These are phyloP conservation scores for Lepus americanus DNA, from an alignment of 2,113 vertebrate species.

Conservation along the genomic window DNA sequence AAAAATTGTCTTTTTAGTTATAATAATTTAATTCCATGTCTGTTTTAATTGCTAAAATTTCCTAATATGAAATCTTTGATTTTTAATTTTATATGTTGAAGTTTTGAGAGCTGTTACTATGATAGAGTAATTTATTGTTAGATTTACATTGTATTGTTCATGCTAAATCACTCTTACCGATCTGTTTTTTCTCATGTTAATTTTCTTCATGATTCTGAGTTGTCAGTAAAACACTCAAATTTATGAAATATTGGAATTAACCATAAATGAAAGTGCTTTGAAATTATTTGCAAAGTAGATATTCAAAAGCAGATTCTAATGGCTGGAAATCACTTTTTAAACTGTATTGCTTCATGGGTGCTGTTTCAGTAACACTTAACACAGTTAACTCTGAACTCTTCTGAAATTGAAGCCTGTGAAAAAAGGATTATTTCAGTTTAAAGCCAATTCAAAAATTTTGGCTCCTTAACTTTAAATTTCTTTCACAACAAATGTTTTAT, in stretches of 20 bases:
- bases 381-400: slow-evolving; percentile 38
- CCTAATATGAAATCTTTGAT: neutral
- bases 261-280: slow-evolving; percentile 60
- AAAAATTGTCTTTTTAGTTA: slow-evolving; percentile 16
- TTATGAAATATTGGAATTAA: slow-evolving; percentile 64
- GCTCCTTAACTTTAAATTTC: slow-evolving; percentile 67
- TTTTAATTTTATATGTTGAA: slow-evolving; percentile 58
- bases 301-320: slow-evolving; percentile 30
- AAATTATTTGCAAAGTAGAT: neutral
- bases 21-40: slow-evolving; percentile 52
- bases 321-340: slow-evolving; percentile 47
- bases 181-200: slow-evolving; percentile 20
- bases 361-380: slow-evolving; percentile 23
- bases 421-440: slow-evolving; percentile 52
- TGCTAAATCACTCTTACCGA: neutral
- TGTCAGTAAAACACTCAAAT: slow-evolving; percentile 56
- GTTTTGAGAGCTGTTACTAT: neutral
- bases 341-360: neutral
- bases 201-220: slow-evolving; percentile 62
- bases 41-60: slow-evolving; percentile 57
- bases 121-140: slow-evolving; percentile 42
- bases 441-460: slow-evolving; percentile 71
- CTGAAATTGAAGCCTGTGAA: neutral
- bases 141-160: neutral
- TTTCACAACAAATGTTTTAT: slow-evolving; percentile 70